Conservation (phyloP, 2,888 invertebrate species). For the Argyra leucocephala region DNA sequence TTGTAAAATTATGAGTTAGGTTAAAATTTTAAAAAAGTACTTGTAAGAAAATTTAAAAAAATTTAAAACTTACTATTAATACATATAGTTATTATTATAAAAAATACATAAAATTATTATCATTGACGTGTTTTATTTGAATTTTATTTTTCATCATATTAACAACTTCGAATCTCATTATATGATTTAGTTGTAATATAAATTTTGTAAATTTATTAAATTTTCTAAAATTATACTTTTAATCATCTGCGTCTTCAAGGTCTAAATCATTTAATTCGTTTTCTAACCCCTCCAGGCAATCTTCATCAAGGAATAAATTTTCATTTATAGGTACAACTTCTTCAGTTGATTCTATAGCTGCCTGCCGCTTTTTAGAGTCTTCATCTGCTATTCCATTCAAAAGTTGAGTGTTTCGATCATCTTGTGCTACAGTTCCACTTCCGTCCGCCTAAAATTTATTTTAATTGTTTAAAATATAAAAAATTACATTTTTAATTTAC, state of each 20-base stretch:
- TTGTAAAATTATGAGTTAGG: neutral
- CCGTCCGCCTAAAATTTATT: conserved; percentile 54
- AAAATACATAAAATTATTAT: neutral
- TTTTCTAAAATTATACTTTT: no score
- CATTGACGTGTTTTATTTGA: conserved; percentile 20
- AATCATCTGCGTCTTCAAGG: conserved; percentile 46
- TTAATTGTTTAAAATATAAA: neutral
- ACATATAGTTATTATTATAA: no score
- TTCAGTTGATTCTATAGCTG: conserved; percentile 36
- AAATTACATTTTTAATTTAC: conserved; percentile 34
- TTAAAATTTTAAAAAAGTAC: conserved; percentile 21
- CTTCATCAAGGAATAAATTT: conserved; percentile 82
- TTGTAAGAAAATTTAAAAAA: no score
- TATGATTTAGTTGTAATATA: conserved; percentile 8
- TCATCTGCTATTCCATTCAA: conserved; percentile 32
- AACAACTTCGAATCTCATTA: neutral
- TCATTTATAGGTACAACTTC: conserved; percentile 78
- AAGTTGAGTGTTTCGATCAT: conserved; percentile 53
- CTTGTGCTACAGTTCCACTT: conserved; percentile 61
- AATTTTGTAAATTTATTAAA: conserved; percentile 9
- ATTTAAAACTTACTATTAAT: no score
- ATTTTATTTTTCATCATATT: conserved; percentile 27
- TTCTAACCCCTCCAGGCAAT: conserved; percentile 67
- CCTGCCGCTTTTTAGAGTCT: conserved; percentile 14
- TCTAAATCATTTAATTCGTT: conserved; percentile 75